phyloP scores from a whole-genome alignment of 2,113 vertebrate species.

The Pedetes capensis region DNA sequence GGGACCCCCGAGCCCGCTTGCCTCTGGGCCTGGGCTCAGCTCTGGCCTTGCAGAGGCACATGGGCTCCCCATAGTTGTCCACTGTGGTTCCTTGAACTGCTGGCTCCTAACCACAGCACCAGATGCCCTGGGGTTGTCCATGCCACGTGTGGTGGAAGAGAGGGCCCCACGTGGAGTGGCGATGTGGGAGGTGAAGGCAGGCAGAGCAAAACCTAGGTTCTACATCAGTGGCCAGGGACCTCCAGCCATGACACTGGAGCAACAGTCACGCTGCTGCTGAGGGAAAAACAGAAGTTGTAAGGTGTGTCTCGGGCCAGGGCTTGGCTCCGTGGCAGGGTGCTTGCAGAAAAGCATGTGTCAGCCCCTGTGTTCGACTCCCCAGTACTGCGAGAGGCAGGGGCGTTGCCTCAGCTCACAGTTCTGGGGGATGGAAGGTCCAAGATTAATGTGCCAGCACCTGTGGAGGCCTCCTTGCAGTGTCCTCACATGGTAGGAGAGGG shows the following conservation, averaged over 20 bases:
- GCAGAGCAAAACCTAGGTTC: accelerated
- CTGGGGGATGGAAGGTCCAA: neutral
- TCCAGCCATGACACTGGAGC: too few relatives aligned
- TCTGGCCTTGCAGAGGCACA: neutral
- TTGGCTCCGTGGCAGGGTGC: too few relatives aligned
- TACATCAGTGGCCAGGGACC: too few relatives aligned
- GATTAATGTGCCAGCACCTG: neutral
- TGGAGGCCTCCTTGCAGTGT: neutral
- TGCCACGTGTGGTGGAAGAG: accelerated
- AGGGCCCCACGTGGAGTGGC: accelerated
- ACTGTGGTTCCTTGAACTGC: neutral
- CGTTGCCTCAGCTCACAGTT: too few relatives aligned
- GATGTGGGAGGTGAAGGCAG: accelerated
- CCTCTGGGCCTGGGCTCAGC: neutral
- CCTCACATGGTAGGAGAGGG: neutral
- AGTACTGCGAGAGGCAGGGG: too few relatives aligned
- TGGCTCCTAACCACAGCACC: accelerated
- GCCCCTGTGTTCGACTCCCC: too few relatives aligned
- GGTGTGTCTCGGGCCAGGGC: too few relatives aligned
- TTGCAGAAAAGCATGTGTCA: too few relatives aligned
- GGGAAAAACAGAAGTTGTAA: accelerated
- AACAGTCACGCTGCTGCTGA: accelerated
- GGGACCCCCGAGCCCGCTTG: neutral
- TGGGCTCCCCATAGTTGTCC: too few relatives aligned
- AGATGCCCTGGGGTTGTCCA: accelerated